Evolutionary conservation across 2,797 vertebrate genomes (phyloP).

Genomic region (Pseudochirops corinnae): DNA sequence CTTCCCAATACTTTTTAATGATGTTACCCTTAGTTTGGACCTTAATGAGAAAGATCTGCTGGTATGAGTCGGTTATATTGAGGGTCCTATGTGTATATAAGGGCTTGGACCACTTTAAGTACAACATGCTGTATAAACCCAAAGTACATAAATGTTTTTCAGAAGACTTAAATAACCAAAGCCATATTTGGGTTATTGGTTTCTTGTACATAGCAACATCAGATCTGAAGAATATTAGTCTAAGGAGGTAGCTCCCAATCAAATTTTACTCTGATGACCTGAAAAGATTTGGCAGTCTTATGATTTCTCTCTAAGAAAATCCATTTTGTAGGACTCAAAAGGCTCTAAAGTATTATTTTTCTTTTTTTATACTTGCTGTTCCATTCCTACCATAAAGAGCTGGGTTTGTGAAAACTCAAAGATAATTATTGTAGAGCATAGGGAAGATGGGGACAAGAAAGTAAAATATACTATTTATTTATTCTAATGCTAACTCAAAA

Average conservation of each 20-base stretch:
- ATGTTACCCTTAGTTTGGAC: not conserved
- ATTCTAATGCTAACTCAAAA: not conserved
- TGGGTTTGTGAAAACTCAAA: not conserved
- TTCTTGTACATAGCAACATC: not conserved
- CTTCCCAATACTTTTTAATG: not conserved
- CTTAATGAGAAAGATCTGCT: not conserved
- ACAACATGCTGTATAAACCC: not conserved
- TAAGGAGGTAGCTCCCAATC: not conserved
- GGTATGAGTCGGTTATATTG: not conserved
- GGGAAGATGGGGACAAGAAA: not conserved
- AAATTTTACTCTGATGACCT: not conserved
- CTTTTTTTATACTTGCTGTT: not conserved
- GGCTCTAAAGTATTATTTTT: not conserved
- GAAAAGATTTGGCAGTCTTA: constrained; percentile 10
- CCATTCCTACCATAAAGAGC: not conserved
- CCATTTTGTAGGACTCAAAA: constrained; percentile 25
- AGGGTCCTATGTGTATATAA: not conserved
- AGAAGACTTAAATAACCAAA: not conserved
- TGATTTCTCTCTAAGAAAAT: constrained; percentile 3
- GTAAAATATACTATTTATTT: not conserved
- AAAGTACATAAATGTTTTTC: not conserved
- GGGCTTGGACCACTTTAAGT: not conserved
- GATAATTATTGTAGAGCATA: not conserved
- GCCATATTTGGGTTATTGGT: not conserved
- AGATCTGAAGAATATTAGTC: not conserved